Percentiles rank a stretch among this genome's conserved stretches.
phyloP scores from a whole-genome alignment of 2,113 vertebrate genomes.

The Lanius ludovicianus region DNA sequence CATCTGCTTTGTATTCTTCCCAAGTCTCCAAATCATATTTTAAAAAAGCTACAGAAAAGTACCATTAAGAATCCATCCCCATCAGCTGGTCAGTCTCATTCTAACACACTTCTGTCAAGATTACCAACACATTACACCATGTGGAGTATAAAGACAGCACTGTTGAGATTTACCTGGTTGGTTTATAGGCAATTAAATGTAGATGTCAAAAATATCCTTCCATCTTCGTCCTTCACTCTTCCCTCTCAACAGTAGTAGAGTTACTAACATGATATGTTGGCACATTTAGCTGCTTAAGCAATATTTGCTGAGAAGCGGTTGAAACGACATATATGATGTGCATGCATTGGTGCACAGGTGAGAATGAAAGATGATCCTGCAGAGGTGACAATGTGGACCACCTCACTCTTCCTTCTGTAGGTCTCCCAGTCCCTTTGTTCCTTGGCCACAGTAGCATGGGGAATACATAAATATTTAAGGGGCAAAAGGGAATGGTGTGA shows the following conservation, averaged over 20 bases:
- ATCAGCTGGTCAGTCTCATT: background rate
- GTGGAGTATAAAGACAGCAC: background rate
- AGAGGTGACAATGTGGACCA: background rate
- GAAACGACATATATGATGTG: fast-evolving
- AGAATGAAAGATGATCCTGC: background rate
- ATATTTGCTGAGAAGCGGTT: background rate
- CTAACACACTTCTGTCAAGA: no score
- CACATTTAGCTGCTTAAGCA: background rate
- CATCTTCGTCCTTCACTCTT: background rate
- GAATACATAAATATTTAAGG: background rate
- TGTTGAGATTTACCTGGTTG: background rate
- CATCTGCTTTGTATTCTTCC: background rate
- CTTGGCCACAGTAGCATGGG: background rate
- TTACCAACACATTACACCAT: fast-evolving
- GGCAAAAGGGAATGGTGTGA: background rate
- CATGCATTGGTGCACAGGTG: no score
- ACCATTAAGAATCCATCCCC: background rate
- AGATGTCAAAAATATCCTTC: background rate
- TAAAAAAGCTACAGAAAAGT: background rate
- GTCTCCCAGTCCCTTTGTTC: background rate
- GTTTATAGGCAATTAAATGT: background rate
- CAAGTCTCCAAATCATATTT: background rate
- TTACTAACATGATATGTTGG: background rate
- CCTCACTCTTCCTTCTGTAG: background rate
- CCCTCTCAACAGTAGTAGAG: background rate